Percentiles rank a stretch among this genome's conserved stretches.
phyloP scores from a whole-genome alignment of 1,140 invertebrate species.

The Homarus americanus region DNA sequence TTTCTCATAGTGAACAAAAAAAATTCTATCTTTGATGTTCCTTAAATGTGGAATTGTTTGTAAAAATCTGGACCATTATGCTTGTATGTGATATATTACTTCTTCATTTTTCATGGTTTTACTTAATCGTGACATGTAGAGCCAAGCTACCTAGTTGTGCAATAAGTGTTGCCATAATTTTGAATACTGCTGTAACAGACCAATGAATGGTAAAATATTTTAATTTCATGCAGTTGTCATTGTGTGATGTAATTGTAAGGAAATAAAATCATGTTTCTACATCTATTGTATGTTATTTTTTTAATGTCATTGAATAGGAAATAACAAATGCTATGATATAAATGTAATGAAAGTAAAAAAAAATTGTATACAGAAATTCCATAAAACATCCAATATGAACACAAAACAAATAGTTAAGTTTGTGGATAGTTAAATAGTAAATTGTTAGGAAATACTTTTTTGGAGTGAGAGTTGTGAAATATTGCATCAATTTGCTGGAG shows the following conservation, averaged over 20 bases:
- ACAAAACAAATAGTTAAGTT: too few species aligned
- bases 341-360: too few species aligned
- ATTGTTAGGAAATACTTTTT: too few species aligned
- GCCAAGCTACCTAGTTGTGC: conserved; percentile 35
- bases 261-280: conserved; percentile 47
- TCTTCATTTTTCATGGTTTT: not conserved
- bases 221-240: conserved; percentile 52
- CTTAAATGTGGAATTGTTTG: not conserved
- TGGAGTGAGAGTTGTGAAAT: too few species aligned
- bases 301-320: too few species aligned
- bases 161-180: conserved; percentile 54
- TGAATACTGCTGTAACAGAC: conserved; percentile 34
- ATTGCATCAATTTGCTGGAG: too few species aligned
- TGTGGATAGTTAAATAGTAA: too few species aligned
- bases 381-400: too few species aligned
- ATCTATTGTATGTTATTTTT: too few species aligned
- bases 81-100: not conserved
- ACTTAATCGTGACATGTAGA: conserved; percentile 3
- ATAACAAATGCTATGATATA: too few species aligned
- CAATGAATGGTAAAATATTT: conserved; percentile 18
- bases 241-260: conserved; percentile 55
- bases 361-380: too few species aligned
- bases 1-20: not conserved
- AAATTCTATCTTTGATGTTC: not conserved
- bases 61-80: not conserved